These are phyloP conservation scores for Peribatodes rhomboidaria DNA, from an alignment of 2,888 invertebrate species.

Conservation along the genomic window DNA sequence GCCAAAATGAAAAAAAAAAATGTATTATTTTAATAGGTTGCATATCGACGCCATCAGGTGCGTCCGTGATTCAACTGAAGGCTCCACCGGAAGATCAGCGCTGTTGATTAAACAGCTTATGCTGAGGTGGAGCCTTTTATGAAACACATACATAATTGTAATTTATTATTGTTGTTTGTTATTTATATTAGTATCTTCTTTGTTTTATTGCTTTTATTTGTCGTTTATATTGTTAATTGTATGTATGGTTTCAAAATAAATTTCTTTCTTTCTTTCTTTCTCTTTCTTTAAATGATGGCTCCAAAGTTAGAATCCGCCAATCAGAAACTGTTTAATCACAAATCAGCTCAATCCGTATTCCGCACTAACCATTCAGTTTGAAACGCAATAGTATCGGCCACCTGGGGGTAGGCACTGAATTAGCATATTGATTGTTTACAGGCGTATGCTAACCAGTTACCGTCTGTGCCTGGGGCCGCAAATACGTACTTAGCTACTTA, in stretches of 20 bases:
- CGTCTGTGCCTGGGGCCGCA: conserved; percentile 27
- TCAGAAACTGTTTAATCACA: conserved; percentile 1
- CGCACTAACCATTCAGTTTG: conserved; percentile 10
- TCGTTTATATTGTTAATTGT: too few relatives aligned
- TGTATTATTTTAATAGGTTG: too few relatives aligned
- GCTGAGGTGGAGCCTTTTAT: too few relatives aligned
- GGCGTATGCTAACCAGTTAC: conserved; percentile 50
- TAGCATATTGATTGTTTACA: conserved; percentile 75
- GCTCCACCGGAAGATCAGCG: too few relatives aligned
- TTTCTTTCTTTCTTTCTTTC: conserved; percentile 2
- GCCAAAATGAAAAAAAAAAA: conserved; percentile 18
- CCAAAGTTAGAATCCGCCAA: background rate
- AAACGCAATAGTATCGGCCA: conserved; percentile 47
- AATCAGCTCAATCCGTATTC: conserved; percentile 13
- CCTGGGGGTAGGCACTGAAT: conserved; percentile 64
- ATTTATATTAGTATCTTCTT: too few relatives aligned
- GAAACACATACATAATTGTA: too few relatives aligned
- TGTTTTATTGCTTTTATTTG: too few relatives aligned
- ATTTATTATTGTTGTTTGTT: too few relatives aligned
- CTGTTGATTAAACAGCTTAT: too few relatives aligned
- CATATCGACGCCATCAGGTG: too few relatives aligned
- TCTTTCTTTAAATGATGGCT: background rate
- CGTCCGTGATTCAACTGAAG: too few relatives aligned
- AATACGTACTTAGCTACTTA: background rate
- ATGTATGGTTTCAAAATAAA: too few relatives aligned